Percentiles rank a stretch among this genome's conserved stretches.
Evolutionary conservation across 92 coral and sea anemone genomes (phyloP).

Genomic region (Scolanthus callimorphus): DNA sequence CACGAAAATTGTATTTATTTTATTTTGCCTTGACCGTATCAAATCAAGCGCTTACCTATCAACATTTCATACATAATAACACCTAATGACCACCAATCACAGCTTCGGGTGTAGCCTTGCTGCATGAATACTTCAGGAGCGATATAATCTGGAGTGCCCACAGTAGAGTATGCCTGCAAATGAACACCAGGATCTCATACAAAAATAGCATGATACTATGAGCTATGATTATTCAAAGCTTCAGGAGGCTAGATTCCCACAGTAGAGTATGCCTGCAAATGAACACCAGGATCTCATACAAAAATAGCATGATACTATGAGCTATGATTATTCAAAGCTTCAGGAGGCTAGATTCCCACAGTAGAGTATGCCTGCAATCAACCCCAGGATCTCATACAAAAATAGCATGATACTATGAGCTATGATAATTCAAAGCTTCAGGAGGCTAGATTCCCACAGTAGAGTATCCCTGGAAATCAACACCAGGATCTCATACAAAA

Average conservation of each 20-base stretch:
- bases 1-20: too few relatives aligned
- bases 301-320: background rate
- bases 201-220: background rate
- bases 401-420: background rate
- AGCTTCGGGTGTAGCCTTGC: constrained; percentile 82
- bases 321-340: too few relatives aligned
- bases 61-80: constrained; percentile 97
- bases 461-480: constrained; percentile 73
- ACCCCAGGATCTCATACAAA: too few relatives aligned
- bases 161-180: constrained; percentile 89
- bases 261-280: constrained; percentile 84
- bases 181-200: too few relatives aligned
- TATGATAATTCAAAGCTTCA: too few relatives aligned
- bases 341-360: too few relatives aligned
- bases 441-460: too few relatives aligned
- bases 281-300: too few relatives aligned
- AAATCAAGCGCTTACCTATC: constrained; percentile 84
- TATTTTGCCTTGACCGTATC: too few relatives aligned
- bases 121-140: constrained; percentile 97
- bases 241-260: too few relatives aligned
- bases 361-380: constrained; percentile 84
- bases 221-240: too few relatives aligned
- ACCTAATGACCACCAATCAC: constrained; percentile 98
- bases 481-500: too few relatives aligned
- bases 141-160: constrained; percentile 97